Conservation (phyloP, 1,140 invertebrate genomes). For the Oryctes rhinoceros region DNA sequence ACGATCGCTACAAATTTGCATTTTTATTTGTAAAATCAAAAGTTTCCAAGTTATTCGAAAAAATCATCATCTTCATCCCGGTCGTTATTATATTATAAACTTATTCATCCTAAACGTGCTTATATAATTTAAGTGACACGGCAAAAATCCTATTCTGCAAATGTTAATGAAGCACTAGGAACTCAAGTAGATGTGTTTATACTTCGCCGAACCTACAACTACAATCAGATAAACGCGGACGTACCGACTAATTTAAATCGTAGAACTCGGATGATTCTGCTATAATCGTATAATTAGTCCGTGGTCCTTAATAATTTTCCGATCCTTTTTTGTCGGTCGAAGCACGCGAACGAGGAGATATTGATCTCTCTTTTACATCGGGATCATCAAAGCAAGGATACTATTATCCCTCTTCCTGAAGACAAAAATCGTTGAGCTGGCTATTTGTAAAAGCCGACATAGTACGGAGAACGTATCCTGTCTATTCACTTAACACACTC, state of each 20-base stretch:
- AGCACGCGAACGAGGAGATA: neutral
- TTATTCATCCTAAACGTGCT: neutral
- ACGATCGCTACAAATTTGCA: no score
- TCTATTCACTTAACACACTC: slow-evolving; percentile 8
- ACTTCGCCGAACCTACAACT: neutral
- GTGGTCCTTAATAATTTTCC: slow-evolving; percentile 8
- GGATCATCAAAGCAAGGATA: slow-evolving; percentile 10
- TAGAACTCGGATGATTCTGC: neutral
- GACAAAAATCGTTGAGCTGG: slow-evolving; percentile 11
- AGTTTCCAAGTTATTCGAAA: no score
- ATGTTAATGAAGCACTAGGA: neutral
- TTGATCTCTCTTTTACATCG: slow-evolving; percentile 10
- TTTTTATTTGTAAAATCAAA: no score
- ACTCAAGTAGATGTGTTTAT: neutral
- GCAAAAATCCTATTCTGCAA: neutral
- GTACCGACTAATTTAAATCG: neutral
- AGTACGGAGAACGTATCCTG: neutral
- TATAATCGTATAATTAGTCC: slow-evolving; percentile 10
- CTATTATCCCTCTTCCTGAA: neutral
- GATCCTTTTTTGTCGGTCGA: neutral
- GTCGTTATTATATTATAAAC: neutral
- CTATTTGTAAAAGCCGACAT: slow-evolving; percentile 11
- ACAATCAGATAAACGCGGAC: neutral
- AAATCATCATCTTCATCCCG: no score
- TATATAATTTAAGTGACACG: neutral